Percentiles rank a stretch among this genome's conserved stretches.
Conservation (phyloP, 2,113 vertebrate species). For the Aix galericulata region DNA sequence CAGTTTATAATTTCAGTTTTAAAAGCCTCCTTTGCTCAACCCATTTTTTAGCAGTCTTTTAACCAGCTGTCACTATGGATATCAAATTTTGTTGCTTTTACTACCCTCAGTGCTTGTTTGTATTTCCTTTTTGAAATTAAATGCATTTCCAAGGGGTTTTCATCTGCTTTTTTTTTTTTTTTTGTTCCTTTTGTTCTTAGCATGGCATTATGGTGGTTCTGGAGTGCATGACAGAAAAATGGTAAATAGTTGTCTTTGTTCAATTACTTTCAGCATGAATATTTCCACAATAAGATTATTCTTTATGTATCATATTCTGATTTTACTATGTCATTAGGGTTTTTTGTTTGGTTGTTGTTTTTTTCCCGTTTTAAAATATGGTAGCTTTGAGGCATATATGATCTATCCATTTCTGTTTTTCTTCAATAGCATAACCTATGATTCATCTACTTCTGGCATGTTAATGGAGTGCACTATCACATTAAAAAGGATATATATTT, state of each 20-base stretch:
- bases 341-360: too few species aligned
- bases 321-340: neutral
- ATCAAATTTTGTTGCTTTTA: neutral
- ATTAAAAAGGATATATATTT: neutral
- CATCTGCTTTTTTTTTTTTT: neutral
- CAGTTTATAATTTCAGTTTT: neutral
- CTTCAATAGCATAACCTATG: constrained; percentile 5
- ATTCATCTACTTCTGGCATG: constrained; percentile 26
- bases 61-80: neutral
- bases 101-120: neutral
- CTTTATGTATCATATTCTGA: neutral
- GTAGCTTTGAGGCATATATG: neutral
- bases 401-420: constrained; percentile 7
- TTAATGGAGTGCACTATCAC: constrained; percentile 16
- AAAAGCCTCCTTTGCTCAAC: neutral
- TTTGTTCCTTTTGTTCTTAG: neutral
- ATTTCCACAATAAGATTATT: neutral
- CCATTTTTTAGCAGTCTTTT: neutral
- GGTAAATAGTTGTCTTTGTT: neutral
- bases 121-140: neutral
- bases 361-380: neutral
- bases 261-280: neutral
- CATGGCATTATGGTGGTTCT: neutral
- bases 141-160: neutral
- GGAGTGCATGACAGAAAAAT: neutral